Conservation (phyloP, 2,888 invertebrate species). For the Brachyptera risi region DNA sequence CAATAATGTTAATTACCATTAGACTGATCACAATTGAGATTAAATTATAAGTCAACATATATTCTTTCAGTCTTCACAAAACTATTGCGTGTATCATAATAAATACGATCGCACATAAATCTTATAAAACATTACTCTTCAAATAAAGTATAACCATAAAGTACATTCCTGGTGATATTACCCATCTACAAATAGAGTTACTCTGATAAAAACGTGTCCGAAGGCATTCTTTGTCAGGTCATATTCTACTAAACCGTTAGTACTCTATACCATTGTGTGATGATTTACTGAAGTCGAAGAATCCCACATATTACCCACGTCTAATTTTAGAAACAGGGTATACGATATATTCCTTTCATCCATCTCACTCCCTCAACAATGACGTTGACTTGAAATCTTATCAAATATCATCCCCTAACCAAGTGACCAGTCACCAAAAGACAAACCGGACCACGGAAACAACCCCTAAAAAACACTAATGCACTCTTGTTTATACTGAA, state of each 20-base stretch:
- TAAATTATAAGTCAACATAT: too few relatives aligned
- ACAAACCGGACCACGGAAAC: conserved; percentile 4
- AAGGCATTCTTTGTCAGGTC: not conserved
- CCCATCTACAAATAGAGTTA: not conserved
- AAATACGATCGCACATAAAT: too few relatives aligned
- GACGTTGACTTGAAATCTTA: too few relatives aligned
- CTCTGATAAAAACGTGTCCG: not conserved
- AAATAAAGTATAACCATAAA: too few relatives aligned
- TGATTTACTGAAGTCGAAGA: conserved; percentile 9
- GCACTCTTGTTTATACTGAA: conserved; percentile 31
- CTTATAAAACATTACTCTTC: too few relatives aligned
- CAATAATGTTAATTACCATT: too few relatives aligned
- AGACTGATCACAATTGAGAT: too few relatives aligned
- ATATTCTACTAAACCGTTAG: not conserved
- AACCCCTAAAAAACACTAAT: conserved; percentile 16
- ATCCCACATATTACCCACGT: not conserved
- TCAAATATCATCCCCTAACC: conserved; percentile 22
- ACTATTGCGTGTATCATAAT: too few relatives aligned
- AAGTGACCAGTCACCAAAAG: conserved; percentile 32
- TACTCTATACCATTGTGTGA: not conserved
- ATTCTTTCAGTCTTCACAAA: too few relatives aligned
- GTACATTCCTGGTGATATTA: too few relatives aligned
- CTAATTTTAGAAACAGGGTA: not conserved
- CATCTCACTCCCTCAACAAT: not conserved
- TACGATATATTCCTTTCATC: not conserved